These are phyloP conservation scores for Plutella xylostella DNA, from an alignment of 2,888 invertebrate genomes.

Conservation along the genomic window DNA sequence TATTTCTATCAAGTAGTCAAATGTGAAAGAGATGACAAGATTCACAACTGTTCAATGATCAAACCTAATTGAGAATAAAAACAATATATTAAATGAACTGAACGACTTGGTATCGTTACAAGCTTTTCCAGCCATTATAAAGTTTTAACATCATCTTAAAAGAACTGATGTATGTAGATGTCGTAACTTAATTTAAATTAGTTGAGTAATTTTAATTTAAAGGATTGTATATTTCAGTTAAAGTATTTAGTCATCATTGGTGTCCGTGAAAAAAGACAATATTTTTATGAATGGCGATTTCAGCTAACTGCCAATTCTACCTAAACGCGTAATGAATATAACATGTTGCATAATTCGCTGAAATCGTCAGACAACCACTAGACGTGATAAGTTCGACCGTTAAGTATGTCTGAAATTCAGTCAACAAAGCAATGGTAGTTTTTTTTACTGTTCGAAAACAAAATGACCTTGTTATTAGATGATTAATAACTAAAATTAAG, in stretches of 20 bases:
- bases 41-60: too few species aligned
- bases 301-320: too few species aligned
- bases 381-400: too few species aligned
- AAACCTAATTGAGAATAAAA: too few species aligned
- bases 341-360: too few species aligned
- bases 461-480: constrained; percentile 3
- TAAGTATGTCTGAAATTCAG: constrained; percentile 1
- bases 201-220: constrained; percentile 44
- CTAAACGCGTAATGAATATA: too few species aligned
- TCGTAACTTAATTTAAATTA: constrained; percentile 43
- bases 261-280: constrained; percentile 59
- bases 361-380: too few species aligned
- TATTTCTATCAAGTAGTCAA: too few species aligned
- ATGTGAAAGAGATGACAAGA: too few species aligned
- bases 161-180: constrained; percentile 37
- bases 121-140: background rate
- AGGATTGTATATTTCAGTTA: constrained; percentile 9
- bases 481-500: constrained; percentile 3
- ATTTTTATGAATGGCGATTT: too few species aligned
- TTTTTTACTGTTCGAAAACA: too few species aligned
- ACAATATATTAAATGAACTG: background rate
- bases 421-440: too few species aligned
- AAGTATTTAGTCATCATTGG: constrained; percentile 46
- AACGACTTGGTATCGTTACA: background rate
- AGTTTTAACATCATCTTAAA: constrained; percentile 17